Percentiles rank a stretch among this genome's conserved stretches.
These are phyloP conservation scores for Andricus grossulariae DNA, from an alignment of 1,140 invertebrate genomes.

Conservation along the genomic window DNA sequence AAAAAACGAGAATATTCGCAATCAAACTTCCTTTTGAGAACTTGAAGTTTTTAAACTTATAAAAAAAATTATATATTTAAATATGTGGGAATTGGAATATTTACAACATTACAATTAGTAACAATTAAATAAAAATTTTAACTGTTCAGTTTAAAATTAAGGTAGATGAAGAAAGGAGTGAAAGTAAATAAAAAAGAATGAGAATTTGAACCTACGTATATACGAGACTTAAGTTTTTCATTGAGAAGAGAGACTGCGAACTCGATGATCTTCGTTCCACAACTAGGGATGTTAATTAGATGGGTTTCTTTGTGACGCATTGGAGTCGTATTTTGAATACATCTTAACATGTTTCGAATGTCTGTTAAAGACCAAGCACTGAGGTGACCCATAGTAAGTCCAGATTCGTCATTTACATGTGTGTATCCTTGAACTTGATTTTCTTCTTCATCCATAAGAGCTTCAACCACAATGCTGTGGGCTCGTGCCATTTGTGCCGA, in stretches of 20 bases:
- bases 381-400: constrained; percentile 87
- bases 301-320: constrained; percentile 91
- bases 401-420: constrained; percentile 89
- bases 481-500: constrained; percentile 86
- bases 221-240: constrained; percentile 86
- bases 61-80: no score
- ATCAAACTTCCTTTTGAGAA: no score
- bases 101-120: no score
- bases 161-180: not conserved
- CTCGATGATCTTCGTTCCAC: constrained; percentile 86
- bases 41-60: no score
- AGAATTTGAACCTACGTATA: constrained; percentile 78
- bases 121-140: no score
- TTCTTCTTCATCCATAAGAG: constrained; percentile 86
- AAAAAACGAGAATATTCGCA: no score
- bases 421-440: constrained; percentile 87
- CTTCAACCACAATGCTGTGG: constrained; percentile 86
- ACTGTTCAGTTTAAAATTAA: no score
- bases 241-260: constrained; percentile 86
- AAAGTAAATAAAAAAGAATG: not conserved
- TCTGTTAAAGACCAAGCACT: constrained; percentile 88
- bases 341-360: constrained; percentile 85
- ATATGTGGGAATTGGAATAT: no score
- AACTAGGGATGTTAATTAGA: constrained; percentile 87
- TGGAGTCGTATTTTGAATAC: constrained; percentile 90